Base-by-base conservation (phyloP, 1,140 invertebrate genomes). In the Rhizoglyphus robini region DNA sequence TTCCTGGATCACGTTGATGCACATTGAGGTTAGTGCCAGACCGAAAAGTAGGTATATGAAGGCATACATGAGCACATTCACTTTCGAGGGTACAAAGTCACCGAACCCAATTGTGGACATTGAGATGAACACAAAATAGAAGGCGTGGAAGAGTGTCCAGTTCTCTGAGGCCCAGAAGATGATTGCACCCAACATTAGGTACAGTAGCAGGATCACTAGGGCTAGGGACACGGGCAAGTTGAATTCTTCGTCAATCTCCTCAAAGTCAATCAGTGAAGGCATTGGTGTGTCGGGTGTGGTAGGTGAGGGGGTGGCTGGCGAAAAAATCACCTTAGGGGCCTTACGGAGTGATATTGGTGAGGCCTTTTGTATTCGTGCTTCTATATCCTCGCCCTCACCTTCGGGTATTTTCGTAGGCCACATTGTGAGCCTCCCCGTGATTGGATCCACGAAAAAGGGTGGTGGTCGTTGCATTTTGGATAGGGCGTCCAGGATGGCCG, bases 51-150 rank as follows among this genome's bases (percentile, higher is more conserved):
- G 77, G 73, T 96, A 96, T 23, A 95, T 81, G 69, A 94, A 94
- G 18, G 90, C 90, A 58, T 84, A 81, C 82, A 94, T 88, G 84
- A 96, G 91, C 70, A 86, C 91, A 73, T 90, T 83, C 13, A 89
- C 88, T 78, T 93, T 84, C 76, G 82, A 78, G 4, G 90, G 90
- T 4, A 93, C 88, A 68, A 87, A 82, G 77, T 96, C 92, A 46
- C 92, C 92, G 70, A 95, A 91, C 81, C 81, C 90, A 65, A 96
- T 93, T 0, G 91, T 95, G 0, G 88, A 89, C 83, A 94, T 88
- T 0, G 89, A 92, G 69, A 95, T 90, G 73, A 93, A 95, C 8
- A 94, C 88, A 72, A 94, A 96, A 73, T 96, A 96, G 73, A 95
- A 92, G 0, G 89, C 84, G 65, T 90, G 86, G 67, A 93, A 86